These are phyloP conservation scores for Mormyrus proboscirostris DNA, from an alignment of 2,797 vertebrate genomes.

Conservation along the genomic window DNA sequence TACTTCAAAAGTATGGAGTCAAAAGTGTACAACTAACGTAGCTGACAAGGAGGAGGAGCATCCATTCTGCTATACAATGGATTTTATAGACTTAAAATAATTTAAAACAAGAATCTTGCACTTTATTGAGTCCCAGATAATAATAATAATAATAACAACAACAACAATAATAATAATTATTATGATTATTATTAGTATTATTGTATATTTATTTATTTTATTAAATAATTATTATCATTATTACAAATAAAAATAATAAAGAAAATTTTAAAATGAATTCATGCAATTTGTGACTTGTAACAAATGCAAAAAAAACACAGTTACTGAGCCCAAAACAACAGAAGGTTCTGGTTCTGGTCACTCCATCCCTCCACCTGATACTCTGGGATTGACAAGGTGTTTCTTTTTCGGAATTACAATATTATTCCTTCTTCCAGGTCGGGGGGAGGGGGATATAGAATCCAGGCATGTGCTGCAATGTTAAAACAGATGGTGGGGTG, in stretches of 20 bases:
- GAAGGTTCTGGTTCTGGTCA: conserved; percentile 37
- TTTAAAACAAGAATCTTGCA: neutral
- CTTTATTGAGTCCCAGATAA: neutral
- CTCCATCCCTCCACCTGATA: conserved; percentile 28
- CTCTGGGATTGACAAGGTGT: conserved; percentile 6
- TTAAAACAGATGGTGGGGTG: neutral
- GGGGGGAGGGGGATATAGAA: neutral
- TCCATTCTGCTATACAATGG: neutral
- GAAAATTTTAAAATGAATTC: conserved; percentile 25
- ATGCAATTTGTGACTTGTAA: conserved; percentile 18
- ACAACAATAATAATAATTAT: neutral
- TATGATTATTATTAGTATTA: too few species aligned
- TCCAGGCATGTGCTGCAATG: neutral
- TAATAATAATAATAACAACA: neutral
- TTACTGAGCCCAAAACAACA: conserved; percentile 44
- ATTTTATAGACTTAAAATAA: neutral
- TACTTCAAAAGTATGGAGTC: neutral
- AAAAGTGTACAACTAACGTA: neutral
- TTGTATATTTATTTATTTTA: too few species aligned
- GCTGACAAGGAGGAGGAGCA: neutral
- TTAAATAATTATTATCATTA: neutral
- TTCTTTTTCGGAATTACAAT: conserved; percentile 25
- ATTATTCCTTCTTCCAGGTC: conserved; percentile 4
- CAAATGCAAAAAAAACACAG: conserved; percentile 19
- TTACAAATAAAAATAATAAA: neutral